Conservation (phyloP, 1,140 invertebrate genomes). For the Nasonia giraulti region DNA sequence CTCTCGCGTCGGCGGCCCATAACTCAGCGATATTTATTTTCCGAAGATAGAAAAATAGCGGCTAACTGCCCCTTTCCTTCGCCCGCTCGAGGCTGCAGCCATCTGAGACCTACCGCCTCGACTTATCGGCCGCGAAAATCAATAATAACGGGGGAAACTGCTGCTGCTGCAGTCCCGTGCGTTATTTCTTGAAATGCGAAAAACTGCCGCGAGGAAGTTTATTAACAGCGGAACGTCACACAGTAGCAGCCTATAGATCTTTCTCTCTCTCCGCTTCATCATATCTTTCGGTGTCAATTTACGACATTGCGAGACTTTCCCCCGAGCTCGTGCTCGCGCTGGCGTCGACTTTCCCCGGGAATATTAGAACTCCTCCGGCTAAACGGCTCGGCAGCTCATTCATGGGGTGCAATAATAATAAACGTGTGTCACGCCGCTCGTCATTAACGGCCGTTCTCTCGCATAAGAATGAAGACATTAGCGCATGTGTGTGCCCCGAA, state of each 20-base stretch:
- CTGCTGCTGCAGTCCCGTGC: neutral
- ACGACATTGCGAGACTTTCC: conserved; percentile 41
- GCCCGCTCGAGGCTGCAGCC: conserved; percentile 32
- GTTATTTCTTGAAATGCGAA: neutral
- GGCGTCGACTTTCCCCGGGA: neutral
- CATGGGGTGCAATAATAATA: conserved; percentile 53
- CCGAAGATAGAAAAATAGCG: conserved; percentile 68
- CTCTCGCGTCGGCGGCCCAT: conserved; percentile 56
- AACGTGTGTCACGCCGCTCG: conserved; percentile 39
- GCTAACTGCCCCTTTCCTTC: conserved; percentile 52
- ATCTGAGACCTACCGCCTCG: conserved; percentile 58
- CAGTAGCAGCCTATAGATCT: neutral
- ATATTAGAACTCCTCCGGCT: conserved; percentile 40
- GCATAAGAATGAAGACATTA: conserved; percentile 53
- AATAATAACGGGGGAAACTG: conserved; percentile 51
- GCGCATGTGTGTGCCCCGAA: neutral
- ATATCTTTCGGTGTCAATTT: conserved; percentile 48
- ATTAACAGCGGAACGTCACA: conserved; percentile 33
- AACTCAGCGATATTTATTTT: conserved; percentile 70
- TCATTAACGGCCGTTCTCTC: conserved; percentile 36
- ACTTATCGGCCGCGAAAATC: conserved; percentile 62
- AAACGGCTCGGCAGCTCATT: conserved; percentile 38
- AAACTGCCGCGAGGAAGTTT: conserved; percentile 8
- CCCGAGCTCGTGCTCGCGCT: neutral
- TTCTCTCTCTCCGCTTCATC: conserved; percentile 32